Percentiles rank a stretch among this genome's conserved stretches.
These are phyloP conservation scores for Zaprionus ornatus DNA, from an alignment of 1,140 invertebrate genomes.

Conservation along the genomic window DNA sequence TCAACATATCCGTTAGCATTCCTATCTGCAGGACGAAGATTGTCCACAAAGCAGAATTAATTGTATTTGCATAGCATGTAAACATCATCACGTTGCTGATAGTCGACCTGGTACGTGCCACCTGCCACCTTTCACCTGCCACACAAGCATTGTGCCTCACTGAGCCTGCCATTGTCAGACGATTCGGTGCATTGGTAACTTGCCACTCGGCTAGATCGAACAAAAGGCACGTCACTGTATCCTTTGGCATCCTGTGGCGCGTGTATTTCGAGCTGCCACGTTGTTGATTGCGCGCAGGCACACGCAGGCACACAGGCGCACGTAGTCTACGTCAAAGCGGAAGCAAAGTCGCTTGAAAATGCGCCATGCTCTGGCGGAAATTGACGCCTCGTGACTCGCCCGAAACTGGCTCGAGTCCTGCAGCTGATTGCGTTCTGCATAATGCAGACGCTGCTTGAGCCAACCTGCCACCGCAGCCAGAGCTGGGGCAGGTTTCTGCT, in stretches of 20 bases:
- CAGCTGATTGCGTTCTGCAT: constrained; percentile 67
- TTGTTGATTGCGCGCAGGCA: constrained; percentile 67
- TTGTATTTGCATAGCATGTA: constrained; percentile 81
- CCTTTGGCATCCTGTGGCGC: constrained; percentile 70
- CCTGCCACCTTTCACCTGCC: background rate
- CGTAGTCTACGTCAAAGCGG: constrained; percentile 54
- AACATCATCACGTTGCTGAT: constrained; percentile 72
- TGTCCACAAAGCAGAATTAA: constrained; percentile 79
- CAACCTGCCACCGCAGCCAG: constrained; percentile 2
- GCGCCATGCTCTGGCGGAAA: constrained; percentile 52
- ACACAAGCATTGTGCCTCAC: background rate
- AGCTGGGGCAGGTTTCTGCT: constrained; percentile 33
- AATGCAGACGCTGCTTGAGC: constrained; percentile 43
- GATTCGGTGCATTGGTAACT: constrained; percentile 35
- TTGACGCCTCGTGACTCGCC: constrained; percentile 55
- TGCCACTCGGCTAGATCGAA: constrained; percentile 21
- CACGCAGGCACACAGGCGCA: constrained; percentile 22
- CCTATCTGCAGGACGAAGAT: constrained; percentile 52
- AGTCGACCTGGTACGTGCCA: background rate
- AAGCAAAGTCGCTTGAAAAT: constrained; percentile 32
- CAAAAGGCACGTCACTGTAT: constrained; percentile 64
- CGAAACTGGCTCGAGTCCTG: constrained; percentile 10
- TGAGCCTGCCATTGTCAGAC: constrained; percentile 30
- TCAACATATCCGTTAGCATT: constrained; percentile 62
- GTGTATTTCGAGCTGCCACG: constrained; percentile 61